Evolutionary conservation across 2,888 invertebrate species (phyloP).

Genomic region (Augochlorella aurata): DNA sequence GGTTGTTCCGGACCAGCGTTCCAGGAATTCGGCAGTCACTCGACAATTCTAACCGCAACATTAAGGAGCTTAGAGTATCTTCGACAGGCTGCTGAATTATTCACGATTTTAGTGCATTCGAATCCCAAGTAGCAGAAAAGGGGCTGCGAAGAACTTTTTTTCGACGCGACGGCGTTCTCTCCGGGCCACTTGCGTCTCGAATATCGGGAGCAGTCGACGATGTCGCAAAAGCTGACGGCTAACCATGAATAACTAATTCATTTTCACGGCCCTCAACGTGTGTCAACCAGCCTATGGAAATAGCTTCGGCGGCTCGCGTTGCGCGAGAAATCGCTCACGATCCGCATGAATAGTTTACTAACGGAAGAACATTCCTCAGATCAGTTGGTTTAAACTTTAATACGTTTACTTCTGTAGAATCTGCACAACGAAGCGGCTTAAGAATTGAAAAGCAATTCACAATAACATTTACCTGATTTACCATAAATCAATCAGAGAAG

Average conservation of each 20-base stretch:
- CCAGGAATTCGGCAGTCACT: constrained; percentile 3
- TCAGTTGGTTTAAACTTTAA: background rate
- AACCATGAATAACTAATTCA: constrained; percentile 57
- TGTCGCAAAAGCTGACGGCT: constrained; percentile 36
- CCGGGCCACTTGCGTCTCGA: background rate
- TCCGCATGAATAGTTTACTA: constrained; percentile 39
- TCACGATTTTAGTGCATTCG: constrained; percentile 36
- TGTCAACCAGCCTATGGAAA: constrained; percentile 27
- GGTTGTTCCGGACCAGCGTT: background rate
- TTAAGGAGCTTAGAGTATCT: constrained; percentile 45
- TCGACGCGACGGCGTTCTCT: background rate
- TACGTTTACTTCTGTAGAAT: background rate
- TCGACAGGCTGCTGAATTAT: constrained; percentile 42
- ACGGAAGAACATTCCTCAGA: constrained; percentile 17
- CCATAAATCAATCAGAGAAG: too few species aligned
- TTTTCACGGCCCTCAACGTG: constrained; percentile 21
- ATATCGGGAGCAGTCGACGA: constrained; percentile 22
- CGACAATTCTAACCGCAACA: constrained; percentile 5
- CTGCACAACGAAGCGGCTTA: background rate
- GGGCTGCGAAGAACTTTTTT: constrained; percentile 14
- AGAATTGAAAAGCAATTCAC: too few species aligned
- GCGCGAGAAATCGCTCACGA: constrained; percentile 18
- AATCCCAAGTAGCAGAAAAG: background rate
- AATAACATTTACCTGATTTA: too few species aligned
- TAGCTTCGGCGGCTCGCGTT: constrained; percentile 20